These are phyloP conservation scores for Drosophila nannoptera DNA, from an alignment of 1,140 invertebrate species.

Conservation along the genomic window DNA sequence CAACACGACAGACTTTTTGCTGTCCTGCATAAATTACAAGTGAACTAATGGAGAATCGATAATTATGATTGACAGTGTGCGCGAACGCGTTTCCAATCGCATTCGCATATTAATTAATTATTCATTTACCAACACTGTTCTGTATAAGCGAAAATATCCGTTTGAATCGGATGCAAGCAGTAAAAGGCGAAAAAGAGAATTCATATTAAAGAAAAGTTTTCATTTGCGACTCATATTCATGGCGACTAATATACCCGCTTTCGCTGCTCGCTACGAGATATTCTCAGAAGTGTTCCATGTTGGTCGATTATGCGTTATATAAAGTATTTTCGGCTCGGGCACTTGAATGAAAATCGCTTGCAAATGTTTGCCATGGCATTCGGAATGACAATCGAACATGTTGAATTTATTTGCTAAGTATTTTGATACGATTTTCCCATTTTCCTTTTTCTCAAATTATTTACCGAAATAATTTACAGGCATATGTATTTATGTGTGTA, in stretches of 20 bases:
- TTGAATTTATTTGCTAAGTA: neutral
- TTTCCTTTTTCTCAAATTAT: conserved; percentile 4
- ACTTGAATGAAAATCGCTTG: conserved; percentile 8
- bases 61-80: conserved; percentile 72
- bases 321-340: conserved; percentile 8
- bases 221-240: neutral
- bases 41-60: conserved; percentile 69
- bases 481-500: neutral
- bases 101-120: conserved; percentile 31
- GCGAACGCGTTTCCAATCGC: conserved; percentile 3
- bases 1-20: conserved; percentile 58
- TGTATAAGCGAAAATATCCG: neutral
- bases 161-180: neutral
- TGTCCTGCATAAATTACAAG: conserved; percentile 57
- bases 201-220: no score
- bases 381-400: neutral
- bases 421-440: neutral
- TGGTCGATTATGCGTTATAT: conserved; percentile 23
- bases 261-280: neutral
- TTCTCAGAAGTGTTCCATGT: neutral
- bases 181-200: no score
- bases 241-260: neutral
- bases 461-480: conserved; percentile 22
- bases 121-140: conserved; percentile 49
- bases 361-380: conserved; percentile 10